Base-by-base conservation (phyloP, 2,113 vertebrate genomes). In the Leptosomus discolor region DNA sequence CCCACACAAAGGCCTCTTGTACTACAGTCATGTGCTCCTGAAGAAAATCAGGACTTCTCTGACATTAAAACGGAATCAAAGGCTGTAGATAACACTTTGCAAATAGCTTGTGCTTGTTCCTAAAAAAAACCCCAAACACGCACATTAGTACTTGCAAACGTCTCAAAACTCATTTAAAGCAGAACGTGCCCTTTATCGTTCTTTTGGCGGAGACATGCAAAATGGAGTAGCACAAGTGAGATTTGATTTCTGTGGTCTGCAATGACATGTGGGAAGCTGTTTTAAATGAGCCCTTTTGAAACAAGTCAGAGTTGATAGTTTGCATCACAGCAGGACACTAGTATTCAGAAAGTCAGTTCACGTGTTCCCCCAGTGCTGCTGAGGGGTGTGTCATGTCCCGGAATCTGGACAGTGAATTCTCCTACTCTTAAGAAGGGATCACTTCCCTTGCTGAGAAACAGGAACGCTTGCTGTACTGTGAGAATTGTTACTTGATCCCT, bases 71-170 rank as follows among this genome's bases (percentile, higher is more conserved):
- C 99, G 3, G 99, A 99, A 96, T 99, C 99, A 50, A 99, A 99
- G 13, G 99, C 99, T 17, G 99, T 97, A 6, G 99, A 99, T 75
- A 99, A 96, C 54, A 99, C 98, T 97, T 99, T 99, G 98, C 99
- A 99, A 97, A 99, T 99, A 34, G 99, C 98, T 97, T 99, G 99
- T 91, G 99, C 99, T 96, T 99, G 99, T 70, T 99, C 99, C 99
- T 26, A 29, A 58, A 85, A 83, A 88, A 50, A 54, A 37, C 15
- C 7, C 26, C 74, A 92, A 24, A 84, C 39, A 50, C 0, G 4
- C 16, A 15, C 1, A 3, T 92, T 64, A 91, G 30, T 10, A 6
- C 51, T 48, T 87, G 14, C 30, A 4, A 56, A 83, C 1, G 1
- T 45, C 53, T 73, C 51, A 29, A 58, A 83, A 69, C 15, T 78